Percentiles rank a stretch among this genome's conserved stretches.
phyloP scores from a whole-genome alignment of 2,888 invertebrate genomes.

The Aproaerema taeniolella region DNA sequence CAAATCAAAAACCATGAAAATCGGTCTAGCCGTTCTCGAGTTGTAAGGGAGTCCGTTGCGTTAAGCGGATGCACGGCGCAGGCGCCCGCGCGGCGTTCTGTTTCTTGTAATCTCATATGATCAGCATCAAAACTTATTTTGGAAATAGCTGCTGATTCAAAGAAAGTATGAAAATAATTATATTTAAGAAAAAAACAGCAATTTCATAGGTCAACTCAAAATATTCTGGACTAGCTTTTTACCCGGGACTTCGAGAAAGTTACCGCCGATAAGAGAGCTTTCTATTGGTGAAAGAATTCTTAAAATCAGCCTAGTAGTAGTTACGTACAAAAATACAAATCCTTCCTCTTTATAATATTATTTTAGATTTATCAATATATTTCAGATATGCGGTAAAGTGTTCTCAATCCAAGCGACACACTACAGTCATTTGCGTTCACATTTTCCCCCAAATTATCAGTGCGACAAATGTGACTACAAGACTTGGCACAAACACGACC shows the following conservation, averaged over 20 bases:
- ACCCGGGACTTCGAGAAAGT: too few species aligned
- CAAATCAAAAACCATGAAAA: too few species aligned
- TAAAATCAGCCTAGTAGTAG: too few species aligned
- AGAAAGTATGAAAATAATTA: background rate
- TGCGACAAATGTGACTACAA: conserved; percentile 48
- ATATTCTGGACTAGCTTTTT: background rate
- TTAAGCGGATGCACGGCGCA: too few species aligned
- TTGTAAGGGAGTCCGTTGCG: too few species aligned
- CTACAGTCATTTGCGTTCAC: conserved; percentile 38
- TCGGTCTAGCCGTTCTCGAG: too few species aligned
- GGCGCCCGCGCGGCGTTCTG: too few species aligned
- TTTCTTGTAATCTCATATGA: too few species aligned
- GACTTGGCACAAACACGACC: conserved; percentile 41
- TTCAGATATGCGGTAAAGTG: conserved; percentile 49
- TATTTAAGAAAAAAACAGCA: background rate
- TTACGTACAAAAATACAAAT: too few species aligned
- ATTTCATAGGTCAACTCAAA: background rate
- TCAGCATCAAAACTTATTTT: background rate
- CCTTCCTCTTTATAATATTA: too few species aligned
- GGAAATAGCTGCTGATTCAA: too few species aligned
- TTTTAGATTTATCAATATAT: background rate
- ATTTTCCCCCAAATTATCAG: conserved; percentile 33
- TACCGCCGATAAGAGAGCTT: too few species aligned
- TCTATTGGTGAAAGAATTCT: background rate
- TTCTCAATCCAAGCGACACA: conserved; percentile 36